These are phyloP conservation scores for Yponomeuta malinellus DNA, from an alignment of 2,888 invertebrate species.

Conservation along the genomic window DNA sequence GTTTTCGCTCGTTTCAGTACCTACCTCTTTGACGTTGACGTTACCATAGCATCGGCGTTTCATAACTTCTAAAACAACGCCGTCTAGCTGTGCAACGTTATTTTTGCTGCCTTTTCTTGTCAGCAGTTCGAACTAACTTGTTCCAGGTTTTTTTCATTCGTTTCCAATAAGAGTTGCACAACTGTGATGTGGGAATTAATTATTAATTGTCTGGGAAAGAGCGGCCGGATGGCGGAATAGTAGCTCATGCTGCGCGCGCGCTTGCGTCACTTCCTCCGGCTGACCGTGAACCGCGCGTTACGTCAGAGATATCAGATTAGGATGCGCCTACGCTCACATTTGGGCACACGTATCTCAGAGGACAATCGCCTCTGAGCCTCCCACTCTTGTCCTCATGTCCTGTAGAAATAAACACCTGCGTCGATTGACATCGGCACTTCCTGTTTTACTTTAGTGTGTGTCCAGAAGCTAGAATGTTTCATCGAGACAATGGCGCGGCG, in stretches of 20 bases:
- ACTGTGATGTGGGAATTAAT: background rate
- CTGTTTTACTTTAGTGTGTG: background rate
- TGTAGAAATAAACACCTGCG: background rate
- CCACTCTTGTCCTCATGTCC: conserved; percentile 8
- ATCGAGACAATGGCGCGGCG: background rate
- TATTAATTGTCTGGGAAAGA: background rate
- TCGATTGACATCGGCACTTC: background rate
- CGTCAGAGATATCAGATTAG: conserved; percentile 59
- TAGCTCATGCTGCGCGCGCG: conserved; percentile 25
- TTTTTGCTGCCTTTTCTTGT: too few relatives aligned
- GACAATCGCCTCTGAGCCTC: conserved; percentile 15
- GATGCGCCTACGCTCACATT: conserved; percentile 47
- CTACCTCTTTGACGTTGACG: background rate
- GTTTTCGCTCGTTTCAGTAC: background rate
- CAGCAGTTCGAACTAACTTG: too few relatives aligned
- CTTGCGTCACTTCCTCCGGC: conserved; percentile 71
- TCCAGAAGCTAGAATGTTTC: background rate
- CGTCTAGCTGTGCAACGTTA: too few relatives aligned
- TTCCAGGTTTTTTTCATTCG: too few relatives aligned
- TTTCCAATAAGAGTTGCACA: background rate
- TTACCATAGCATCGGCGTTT: background rate
- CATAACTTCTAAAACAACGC: too few relatives aligned
- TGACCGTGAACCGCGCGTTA: conserved; percentile 70
- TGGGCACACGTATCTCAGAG: conserved; percentile 2
- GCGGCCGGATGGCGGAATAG: background rate